Evolutionary conservation across 2,797 vertebrate genomes (phyloP).

Genomic region (Erethizon dorsatum): DNA sequence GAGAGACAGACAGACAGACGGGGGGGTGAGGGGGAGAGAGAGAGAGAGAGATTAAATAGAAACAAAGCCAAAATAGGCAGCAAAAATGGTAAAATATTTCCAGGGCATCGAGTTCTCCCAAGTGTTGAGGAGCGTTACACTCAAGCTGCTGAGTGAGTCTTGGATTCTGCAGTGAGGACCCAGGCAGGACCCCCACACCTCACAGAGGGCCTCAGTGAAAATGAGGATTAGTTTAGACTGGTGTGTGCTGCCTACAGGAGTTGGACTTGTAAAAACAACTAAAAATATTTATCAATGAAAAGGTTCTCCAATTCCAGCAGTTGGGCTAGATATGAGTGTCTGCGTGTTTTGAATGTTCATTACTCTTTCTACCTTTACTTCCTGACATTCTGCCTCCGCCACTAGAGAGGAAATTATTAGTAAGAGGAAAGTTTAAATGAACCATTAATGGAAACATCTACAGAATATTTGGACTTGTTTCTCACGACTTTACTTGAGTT

Average conservation of each 20-base stretch:
- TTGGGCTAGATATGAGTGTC: background rate
- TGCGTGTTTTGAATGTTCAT: background rate
- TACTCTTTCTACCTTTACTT: background rate
- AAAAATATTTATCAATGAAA: background rate
- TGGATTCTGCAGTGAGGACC: background rate
- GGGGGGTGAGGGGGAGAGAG: no score
- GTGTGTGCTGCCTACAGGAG: background rate
- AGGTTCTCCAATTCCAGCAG: background rate
- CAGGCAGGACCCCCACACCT: background rate
- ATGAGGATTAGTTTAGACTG: background rate
- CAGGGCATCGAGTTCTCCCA: background rate
- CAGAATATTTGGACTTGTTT: background rate
- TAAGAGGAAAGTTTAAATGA: background rate
- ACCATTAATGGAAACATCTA: background rate
- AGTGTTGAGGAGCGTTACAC: background rate
- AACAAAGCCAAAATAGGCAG: background rate
- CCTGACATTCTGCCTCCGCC: background rate
- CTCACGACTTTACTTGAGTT: background rate
- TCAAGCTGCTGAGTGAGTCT: background rate
- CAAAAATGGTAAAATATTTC: background rate
- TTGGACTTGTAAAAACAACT: background rate
- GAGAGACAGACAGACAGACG: no score
- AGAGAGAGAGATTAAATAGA: background rate
- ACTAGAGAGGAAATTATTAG: background rate
- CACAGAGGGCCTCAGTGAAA: background rate